Conservation (phyloP, 2,113 vertebrate species). For the Agapornis roseicollis region DNA sequence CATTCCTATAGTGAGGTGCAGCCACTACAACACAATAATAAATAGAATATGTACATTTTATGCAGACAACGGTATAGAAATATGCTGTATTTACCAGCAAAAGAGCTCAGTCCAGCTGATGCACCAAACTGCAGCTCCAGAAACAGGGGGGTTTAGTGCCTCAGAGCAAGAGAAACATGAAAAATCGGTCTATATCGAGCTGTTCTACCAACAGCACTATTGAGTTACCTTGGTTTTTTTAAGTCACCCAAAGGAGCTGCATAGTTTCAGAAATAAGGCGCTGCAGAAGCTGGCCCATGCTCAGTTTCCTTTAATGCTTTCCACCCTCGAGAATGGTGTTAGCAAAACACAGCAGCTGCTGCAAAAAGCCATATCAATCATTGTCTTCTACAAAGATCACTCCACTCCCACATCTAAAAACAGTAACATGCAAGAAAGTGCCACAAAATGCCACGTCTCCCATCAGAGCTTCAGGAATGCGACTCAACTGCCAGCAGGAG, state of each 20-base stretch:
- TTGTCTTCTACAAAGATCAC: neutral
- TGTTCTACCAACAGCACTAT: neutral
- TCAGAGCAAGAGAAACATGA: neutral
- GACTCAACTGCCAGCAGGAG: neutral
- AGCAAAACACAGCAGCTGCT: neutral
- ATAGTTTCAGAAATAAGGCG: neutral
- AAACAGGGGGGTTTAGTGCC: neutral
- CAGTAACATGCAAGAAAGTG: neutral
- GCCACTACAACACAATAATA: neutral
- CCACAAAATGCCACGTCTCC: neutral
- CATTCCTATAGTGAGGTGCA: neutral
- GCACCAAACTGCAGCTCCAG: neutral
- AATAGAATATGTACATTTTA: neutral
- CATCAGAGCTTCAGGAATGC: neutral
- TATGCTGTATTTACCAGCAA: neutral
- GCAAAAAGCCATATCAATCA: neutral
- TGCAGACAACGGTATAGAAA: neutral
- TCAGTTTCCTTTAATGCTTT: neutral
- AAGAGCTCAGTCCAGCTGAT: neutral
- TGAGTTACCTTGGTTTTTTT: accelerated
- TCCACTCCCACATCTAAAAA: neutral
- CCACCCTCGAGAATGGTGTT: neutral
- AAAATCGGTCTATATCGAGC: neutral
- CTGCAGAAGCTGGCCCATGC: accelerated
- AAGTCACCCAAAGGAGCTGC: neutral